Evolutionary conservation across 2,888 invertebrate genomes (phyloP).

Genomic region (Nineta flava): DNA sequence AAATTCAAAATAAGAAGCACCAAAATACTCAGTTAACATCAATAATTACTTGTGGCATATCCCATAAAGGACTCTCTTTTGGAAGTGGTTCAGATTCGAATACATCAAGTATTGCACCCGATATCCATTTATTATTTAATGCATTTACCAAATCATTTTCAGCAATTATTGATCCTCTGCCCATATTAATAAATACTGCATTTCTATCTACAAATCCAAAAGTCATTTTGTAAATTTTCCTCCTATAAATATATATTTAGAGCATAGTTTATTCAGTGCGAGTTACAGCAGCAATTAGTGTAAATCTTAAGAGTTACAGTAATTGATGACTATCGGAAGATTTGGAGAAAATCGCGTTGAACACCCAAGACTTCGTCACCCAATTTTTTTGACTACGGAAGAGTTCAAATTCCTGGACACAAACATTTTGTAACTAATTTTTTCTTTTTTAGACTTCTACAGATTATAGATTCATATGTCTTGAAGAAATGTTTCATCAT

Average conservation of each 20-base stretch:
- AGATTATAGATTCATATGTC: no score
- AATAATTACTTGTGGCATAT: conserved; percentile 27
- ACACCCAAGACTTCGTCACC: no score
- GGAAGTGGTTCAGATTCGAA: conserved; percentile 36
- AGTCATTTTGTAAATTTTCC: background rate
- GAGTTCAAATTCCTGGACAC: no score
- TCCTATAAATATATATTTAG: background rate
- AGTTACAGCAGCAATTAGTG: no score
- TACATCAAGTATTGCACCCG: conserved; percentile 38
- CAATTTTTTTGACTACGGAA: no score
- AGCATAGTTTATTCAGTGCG: background rate
- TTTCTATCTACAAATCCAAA: conserved; percentile 17
- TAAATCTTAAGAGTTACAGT: no score
- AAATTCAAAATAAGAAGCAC: background rate
- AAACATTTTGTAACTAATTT: no score
- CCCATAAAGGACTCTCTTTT: conserved; percentile 31
- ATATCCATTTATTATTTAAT: conserved; percentile 33
- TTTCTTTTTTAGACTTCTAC: no score
- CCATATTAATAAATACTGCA: conserved; percentile 39
- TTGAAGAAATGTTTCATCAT: no score
- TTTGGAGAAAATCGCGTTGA: no score
- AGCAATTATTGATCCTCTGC: conserved; percentile 35
- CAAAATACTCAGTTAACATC: background rate
- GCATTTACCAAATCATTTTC: conserved; percentile 34
- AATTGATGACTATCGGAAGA: no score